Percentiles rank a stretch among this genome's conserved stretches.
These are phyloP conservation scores for Philypnodon macrostomus DNA, from an alignment of 2,797 vertebrate genomes.

Conservation along the genomic window DNA sequence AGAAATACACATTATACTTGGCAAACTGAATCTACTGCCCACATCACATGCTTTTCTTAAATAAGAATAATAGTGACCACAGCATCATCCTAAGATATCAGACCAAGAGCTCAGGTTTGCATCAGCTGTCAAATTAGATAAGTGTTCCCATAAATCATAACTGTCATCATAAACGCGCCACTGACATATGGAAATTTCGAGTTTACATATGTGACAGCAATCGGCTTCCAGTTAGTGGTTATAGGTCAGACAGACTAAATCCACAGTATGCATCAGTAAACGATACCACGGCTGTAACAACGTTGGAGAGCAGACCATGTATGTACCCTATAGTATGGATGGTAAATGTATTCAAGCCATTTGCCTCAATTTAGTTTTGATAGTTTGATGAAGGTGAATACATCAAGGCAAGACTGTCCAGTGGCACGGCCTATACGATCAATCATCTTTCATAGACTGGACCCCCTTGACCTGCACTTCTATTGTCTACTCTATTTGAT, in stretches of 20 bases:
- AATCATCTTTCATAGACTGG: too few species aligned
- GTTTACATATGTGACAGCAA: conserved; percentile 1
- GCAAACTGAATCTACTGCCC: not conserved
- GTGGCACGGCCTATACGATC: too few species aligned
- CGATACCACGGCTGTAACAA: too few species aligned
- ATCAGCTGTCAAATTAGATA: not conserved
- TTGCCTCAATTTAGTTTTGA: too few species aligned
- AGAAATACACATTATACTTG: not conserved
- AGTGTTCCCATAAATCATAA: not conserved
- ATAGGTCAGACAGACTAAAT: not conserved
- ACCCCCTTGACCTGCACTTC: too few species aligned
- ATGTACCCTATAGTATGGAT: too few species aligned
- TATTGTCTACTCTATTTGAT: too few species aligned
- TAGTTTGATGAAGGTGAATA: too few species aligned
- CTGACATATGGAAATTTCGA: conserved; percentile 2
- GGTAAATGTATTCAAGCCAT: too few species aligned
- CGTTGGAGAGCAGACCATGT: too few species aligned
- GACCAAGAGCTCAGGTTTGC: not conserved
- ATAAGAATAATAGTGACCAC: too few species aligned
- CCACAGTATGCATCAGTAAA: not conserved
- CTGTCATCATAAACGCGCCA: not conserved
- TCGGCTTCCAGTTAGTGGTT: not conserved
- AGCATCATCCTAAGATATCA: not conserved
- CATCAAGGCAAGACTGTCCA: too few species aligned
- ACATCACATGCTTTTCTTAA: not conserved